Evolutionary conservation across 2,113 vertebrate species (phyloP), one percentile per base, ranked within the genome.

Genomic region (Panthera tigris): DNA sequence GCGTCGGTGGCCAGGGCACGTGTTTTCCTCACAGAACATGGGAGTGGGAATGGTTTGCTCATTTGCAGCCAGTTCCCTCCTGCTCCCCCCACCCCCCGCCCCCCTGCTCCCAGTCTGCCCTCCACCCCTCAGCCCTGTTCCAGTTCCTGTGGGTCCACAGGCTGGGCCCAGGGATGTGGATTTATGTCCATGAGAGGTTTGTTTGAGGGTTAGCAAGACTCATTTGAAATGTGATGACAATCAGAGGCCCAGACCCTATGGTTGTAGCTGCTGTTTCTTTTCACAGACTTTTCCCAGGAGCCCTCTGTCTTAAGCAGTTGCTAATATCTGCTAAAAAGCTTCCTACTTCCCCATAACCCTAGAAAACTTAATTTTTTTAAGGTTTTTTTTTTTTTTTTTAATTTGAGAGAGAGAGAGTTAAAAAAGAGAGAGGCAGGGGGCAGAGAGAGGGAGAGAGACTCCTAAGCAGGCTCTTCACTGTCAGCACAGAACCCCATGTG

Each of bases 11-110:
- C 90, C 74, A n/a, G 93, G 91, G 97, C 96, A 97, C 92, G 57
- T 97, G 95, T 96, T 98, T 98, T 97, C 97, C 92, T 97, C 96
- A 69, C 33, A 91, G 93, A 96, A 97, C 95, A 31, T 0, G 0
- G 0, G n/a, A 19, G 27, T 89, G 86, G 87, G 97, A 73, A 90
- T 33, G 96, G 88, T 96, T 97, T 81, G 0, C 1, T 95, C 68
- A 1, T 79, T 89, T 89, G 84, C 93, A 92, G n/a, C 76, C 12
- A 7, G 63, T 36, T 71, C 16, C 29, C 69, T 48, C 52, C 39
- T 61, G 74, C 73, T 48, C 1, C 50, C 19, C 3, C 14, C 36
- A 9, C 45, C 45, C 45, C 45, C 45, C 1, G 45, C 7, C 50
- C 19, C 3, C 9, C 36, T 3, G 16, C 31, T 36, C 39, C 21